phyloP scores from a whole-genome alignment of 1,140 invertebrate species.

The Zaprionus davidi region DNA sequence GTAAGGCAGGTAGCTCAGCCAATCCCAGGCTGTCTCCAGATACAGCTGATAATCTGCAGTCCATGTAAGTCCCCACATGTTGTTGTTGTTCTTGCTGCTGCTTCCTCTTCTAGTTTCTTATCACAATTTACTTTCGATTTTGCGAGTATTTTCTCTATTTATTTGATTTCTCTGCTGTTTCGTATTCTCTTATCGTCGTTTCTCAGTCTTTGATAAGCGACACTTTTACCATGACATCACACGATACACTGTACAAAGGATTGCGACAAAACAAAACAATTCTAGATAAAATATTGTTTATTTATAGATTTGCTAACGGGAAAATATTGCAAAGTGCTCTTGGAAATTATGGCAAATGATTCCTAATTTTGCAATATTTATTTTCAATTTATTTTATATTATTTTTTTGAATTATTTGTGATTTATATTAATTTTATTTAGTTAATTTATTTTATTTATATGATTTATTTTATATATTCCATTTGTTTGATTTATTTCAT shows the following conservation, averaged over 20 bases:
- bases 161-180: constrained; percentile 23
- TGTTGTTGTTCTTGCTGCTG: neutral
- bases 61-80: neutral
- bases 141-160: constrained; percentile 26
- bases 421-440: neutral
- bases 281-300: constrained; percentile 21
- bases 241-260: constrained; percentile 51
- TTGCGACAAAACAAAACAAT: constrained; percentile 4
- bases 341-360: neutral
- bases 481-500: neutral
- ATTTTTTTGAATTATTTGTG: neutral
- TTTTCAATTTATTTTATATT: neutral
- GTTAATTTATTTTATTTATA: neutral
- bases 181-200: constrained; percentile 14
- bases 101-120: constrained; percentile 13
- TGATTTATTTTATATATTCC: neutral
- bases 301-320: neutral
- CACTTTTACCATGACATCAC: constrained; percentile 62
- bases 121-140: constrained; percentile 53
- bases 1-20: constrained; percentile 60
- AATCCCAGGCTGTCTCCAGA: constrained; percentile 60
- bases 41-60: constrained; percentile 59
- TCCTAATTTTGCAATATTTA: constrained; percentile 18
- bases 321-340: constrained; percentile 47
- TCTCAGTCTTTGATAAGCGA: constrained; percentile 55